Percentiles rank a stretch among this genome's conserved stretches.
These are phyloP conservation scores for Bettongia penicillata DNA, from an alignment of 2,113 vertebrate species.

Conservation along the genomic window DNA sequence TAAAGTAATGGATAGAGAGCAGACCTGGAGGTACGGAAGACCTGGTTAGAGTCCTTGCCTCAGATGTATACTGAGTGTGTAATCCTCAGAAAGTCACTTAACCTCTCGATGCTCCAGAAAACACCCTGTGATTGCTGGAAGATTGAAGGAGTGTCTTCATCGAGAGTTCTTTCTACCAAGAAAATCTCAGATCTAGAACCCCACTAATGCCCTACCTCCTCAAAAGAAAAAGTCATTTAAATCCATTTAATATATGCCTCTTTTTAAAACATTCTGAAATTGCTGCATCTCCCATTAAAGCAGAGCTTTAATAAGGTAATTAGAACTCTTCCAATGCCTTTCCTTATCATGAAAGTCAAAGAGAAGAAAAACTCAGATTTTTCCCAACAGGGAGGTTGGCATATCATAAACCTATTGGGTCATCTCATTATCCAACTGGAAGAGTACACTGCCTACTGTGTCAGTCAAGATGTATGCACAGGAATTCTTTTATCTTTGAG, in stretches of 20 bases:
- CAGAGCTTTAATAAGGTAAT: neutral
- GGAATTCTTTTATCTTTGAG: neutral
- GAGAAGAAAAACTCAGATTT: neutral
- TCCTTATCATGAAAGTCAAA: neutral
- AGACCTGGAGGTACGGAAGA: neutral
- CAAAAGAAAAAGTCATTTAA: neutral
- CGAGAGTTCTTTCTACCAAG: neutral
- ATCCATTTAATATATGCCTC: neutral
- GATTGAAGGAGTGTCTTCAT: neutral
- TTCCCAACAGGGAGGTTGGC: neutral
- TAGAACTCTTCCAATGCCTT: neutral
- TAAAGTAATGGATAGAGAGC: neutral
- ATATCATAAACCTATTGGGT: neutral
- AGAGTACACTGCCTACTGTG: neutral
- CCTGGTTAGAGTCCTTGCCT: neutral
- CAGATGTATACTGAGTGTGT: neutral
- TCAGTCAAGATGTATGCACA: neutral
- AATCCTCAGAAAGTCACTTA: neutral
- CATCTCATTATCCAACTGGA: neutral
- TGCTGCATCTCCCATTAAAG: neutral
- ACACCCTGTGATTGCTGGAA: neutral
- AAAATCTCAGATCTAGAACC: neutral
- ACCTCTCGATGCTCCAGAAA: neutral
- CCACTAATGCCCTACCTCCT: neutral
- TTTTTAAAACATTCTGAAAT: neutral